Percentiles rank a stretch among this genome's conserved stretches.
phyloP scores from a whole-genome alignment of 2,797 vertebrate species.

The Streptopelia turtur region DNA sequence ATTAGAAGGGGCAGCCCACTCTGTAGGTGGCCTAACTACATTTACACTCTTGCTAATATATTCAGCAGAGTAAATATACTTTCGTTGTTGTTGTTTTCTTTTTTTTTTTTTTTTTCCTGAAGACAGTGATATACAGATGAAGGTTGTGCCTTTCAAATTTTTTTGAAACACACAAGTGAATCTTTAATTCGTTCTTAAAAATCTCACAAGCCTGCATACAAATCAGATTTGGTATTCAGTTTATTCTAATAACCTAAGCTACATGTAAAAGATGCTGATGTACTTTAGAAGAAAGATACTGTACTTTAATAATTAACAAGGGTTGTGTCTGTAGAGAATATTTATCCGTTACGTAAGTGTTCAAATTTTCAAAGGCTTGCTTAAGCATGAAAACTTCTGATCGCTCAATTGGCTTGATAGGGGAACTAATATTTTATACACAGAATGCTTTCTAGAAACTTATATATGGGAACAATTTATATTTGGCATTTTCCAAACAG shows the following conservation, averaged over 20 bases:
- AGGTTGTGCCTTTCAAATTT: conserved; percentile 23
- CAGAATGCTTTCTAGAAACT: conserved; percentile 42
- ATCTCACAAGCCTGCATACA: conserved; percentile 43
- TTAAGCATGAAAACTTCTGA: conserved; percentile 6
- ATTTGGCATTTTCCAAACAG: background rate
- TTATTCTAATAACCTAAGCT: conserved; percentile 51
- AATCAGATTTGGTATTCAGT: conserved; percentile 50
- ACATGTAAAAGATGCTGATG: conserved; percentile 48
- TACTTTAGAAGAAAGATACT: conserved; percentile 50
- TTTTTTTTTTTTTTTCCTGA: background rate
- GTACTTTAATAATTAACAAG: conserved; percentile 58
- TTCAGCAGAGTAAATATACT: background rate
- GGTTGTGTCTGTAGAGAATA: conserved; percentile 6
- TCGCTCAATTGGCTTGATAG: background rate
- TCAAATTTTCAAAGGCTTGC: conserved; percentile 38
- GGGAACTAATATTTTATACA: background rate
- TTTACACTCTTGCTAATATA: background rate
- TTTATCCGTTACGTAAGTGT: conserved; percentile 45
- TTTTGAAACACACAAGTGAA: conserved; percentile 5
- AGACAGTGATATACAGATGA: conserved; percentile 21
- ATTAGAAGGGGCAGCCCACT: background rate
- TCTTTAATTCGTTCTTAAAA: conserved; percentile 51
- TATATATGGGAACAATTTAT: background rate
- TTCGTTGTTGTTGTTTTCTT: background rate
- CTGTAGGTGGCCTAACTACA: background rate